Evolutionary conservation across 2,797 vertebrate species (phyloP).

Genomic region (Bovichtus diacanthus): DNA sequence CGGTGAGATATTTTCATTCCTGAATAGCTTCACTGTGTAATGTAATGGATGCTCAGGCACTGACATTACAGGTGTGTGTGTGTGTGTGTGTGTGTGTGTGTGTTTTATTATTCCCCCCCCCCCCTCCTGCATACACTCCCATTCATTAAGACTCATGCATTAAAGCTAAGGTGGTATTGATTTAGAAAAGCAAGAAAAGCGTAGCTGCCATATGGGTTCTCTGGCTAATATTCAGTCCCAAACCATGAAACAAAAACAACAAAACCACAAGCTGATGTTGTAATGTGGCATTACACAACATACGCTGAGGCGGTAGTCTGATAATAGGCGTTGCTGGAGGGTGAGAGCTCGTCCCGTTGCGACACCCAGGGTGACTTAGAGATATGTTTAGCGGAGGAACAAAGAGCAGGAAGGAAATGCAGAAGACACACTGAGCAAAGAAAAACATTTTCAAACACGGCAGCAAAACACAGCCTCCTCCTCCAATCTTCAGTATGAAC

Average conservation of each 20-base stretch:
- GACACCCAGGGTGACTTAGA: constrained; percentile 70
- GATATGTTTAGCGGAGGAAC: constrained; percentile 73
- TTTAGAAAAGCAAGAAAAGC: constrained; percentile 39
- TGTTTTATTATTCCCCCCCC: constrained; percentile 40
- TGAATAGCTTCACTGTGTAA: constrained; percentile 59
- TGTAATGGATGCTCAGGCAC: constrained; percentile 42
- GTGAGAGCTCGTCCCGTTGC: constrained; percentile 69
- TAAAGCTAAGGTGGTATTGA: constrained; percentile 43
- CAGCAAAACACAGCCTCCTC: constrained; percentile 60
- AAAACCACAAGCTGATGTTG: constrained; percentile 44
- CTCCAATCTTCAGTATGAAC: constrained; percentile 23
- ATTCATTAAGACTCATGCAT: constrained; percentile 52
- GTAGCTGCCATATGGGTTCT: neutral
- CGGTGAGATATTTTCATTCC: constrained; percentile 51
- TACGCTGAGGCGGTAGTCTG: constrained; percentile 46
- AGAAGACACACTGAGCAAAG: constrained; percentile 68
- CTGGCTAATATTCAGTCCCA: constrained; percentile 17
- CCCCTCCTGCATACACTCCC: constrained; percentile 30
- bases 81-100: constrained; percentile 18
- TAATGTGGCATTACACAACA: constrained; percentile 51
- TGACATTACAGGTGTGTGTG: constrained; percentile 44
- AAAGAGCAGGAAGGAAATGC: constrained; percentile 81
- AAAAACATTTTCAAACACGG: constrained; percentile 65
- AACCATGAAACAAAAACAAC: constrained; percentile 41
- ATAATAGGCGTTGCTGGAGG: constrained; percentile 70